Evolutionary conservation across 1,140 invertebrate genomes (phyloP).

Genomic region (Sipha flava): DNA sequence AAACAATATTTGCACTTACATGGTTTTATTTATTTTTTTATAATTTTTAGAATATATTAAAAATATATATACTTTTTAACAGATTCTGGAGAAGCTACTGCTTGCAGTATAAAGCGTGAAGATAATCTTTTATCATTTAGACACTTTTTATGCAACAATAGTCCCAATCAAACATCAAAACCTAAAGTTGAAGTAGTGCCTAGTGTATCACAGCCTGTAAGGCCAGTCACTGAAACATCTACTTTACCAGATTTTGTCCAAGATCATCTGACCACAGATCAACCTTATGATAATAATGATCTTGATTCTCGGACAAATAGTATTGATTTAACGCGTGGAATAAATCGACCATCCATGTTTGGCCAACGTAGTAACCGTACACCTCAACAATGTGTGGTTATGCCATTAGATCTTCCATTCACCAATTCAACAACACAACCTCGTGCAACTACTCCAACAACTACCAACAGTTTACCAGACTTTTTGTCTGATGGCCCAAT

Average conservation of each 20-base stretch:
- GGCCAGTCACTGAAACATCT: constrained; percentile 39
- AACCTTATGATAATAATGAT: constrained; percentile 30
- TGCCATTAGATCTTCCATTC: constrained; percentile 41
- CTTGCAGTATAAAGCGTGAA: constrained; percentile 47
- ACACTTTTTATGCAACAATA: constrained; percentile 60
- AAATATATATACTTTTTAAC: not conserved
- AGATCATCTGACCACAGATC: constrained; percentile 52
- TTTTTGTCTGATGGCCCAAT: constrained; percentile 65
- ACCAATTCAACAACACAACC: constrained; percentile 34
- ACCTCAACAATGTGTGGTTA: constrained; percentile 33
- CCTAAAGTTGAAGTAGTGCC: constrained; percentile 26
- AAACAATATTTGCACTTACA: too few relatives aligned
- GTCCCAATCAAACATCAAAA: constrained; percentile 27
- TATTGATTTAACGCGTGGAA: constrained; percentile 11
- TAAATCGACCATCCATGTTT: constrained; percentile 13
- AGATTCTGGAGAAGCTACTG: constrained; percentile 12
- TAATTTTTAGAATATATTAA: too few relatives aligned
- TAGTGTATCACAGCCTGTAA: constrained; percentile 27
- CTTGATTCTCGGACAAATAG: constrained; percentile 10
- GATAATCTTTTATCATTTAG: constrained; percentile 73
- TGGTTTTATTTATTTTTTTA: too few relatives aligned
- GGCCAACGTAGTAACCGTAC: not conserved
- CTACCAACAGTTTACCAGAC: constrained; percentile 57
- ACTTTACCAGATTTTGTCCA: constrained; percentile 54
- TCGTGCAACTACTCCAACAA: constrained; percentile 39